phyloP scores from a whole-genome alignment of 92 coral and sea anemone species.

The Siderastrea radians region DNA sequence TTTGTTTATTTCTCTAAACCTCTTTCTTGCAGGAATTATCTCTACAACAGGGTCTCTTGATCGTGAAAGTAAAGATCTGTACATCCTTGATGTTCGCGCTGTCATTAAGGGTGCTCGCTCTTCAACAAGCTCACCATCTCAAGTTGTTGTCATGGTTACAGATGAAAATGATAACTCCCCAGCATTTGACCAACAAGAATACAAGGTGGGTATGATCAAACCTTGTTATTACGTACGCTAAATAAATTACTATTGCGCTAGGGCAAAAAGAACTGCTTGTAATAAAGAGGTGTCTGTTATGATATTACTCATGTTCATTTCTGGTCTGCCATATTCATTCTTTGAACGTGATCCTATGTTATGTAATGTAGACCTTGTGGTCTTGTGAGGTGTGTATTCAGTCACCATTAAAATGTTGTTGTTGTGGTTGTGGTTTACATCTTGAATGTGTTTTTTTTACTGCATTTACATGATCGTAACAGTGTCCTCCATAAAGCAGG shows the following conservation, averaged over 20 bases:
- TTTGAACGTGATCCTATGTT: too few relatives aligned
- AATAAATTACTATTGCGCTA: neutral
- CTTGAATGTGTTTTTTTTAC: too few relatives aligned
- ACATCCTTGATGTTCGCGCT: conserved; percentile 86
- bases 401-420: too few relatives aligned
- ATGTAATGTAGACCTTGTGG: too few relatives aligned
- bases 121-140: conserved; percentile 78
- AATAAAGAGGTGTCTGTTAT: too few relatives aligned
- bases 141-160: conserved; percentile 91
- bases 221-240: too few relatives aligned
- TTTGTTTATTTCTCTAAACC: neutral
- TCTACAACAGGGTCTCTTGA: conserved; percentile 77
- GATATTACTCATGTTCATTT: too few relatives aligned
- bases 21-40: conserved; percentile 59
- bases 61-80: conserved; percentile 73
- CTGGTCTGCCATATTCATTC: too few relatives aligned
- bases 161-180: conserved; percentile 96
- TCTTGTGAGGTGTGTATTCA: too few relatives aligned
- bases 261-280: neutral
- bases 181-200: conserved; percentile 62
- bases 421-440: too few relatives aligned
- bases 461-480: too few relatives aligned
- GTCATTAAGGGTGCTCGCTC: conserved; percentile 60
- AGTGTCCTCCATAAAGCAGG: too few relatives aligned
- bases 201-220: conserved; percentile 35